Evolutionary conservation across 2,888 invertebrate species (phyloP), one percentile per base, ranked within the genome.

Genomic region (Tenthredo amoena): DNA sequence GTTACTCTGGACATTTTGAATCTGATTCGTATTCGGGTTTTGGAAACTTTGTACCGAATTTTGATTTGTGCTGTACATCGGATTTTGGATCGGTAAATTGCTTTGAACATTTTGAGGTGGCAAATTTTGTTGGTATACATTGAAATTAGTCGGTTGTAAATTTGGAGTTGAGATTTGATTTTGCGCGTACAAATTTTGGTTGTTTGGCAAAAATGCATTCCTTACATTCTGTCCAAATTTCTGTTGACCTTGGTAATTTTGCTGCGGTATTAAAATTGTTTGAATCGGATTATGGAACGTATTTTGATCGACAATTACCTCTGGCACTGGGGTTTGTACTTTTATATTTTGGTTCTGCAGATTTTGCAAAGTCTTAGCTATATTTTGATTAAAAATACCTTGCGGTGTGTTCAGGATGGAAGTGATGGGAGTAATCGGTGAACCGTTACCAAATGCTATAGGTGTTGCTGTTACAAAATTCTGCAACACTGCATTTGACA

Each of bases 401-500:
- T 88, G 89, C 10, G 89, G 81, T 0, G 92, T 89, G 71, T 86
- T 91, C 1, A 91, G 31, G 0, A 91, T 18, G 1, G 92, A 89
- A 3, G 91, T 92, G 86, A 90, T 92, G 4, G 90, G 85, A 1
- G 89, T 34, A 26, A 87, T 85, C 15, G 91, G 84, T 5, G 92
- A 88, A 71, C n/a, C 68, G 34, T 65, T 50, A 50, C 34, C 71
- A 12, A 71, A 83, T 5, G 83, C 34, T 31, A 83, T 47, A 26
- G 83, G 83, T 0, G 90, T 88, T 7, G 89, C 90, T 2, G 90
- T 89, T 9, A 90, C 89, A 18, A 91, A 86, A 72, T 90, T 91
- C 18, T 91, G 91, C 15, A 92, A 81, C 82, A 94, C 90, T 0
- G 93, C 94, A 86, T 94, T 94, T 0, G 93, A 93, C 81, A 94